phyloP scores from a whole-genome alignment of 2,888 invertebrate genomes.

The Pristionchus japonicus region DNA sequence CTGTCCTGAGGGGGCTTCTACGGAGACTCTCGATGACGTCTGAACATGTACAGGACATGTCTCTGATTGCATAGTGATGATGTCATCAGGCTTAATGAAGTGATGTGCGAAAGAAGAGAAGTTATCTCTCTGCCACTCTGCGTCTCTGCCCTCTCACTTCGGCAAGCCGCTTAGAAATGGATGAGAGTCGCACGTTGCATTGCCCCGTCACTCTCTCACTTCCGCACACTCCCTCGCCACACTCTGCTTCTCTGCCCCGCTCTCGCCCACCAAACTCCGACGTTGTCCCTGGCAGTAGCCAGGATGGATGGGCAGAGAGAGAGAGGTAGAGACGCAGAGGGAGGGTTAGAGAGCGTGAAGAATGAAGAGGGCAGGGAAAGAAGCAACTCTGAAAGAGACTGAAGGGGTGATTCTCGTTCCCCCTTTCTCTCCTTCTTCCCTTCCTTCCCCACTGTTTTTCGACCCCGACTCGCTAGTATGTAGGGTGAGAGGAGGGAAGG shows the following conservation, averaged over 20 bases:
- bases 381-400: neutral
- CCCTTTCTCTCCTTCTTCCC: neutral
- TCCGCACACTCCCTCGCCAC: neutral
- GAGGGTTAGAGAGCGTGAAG: neutral
- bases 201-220: neutral
- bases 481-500: neutral
- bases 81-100: neutral
- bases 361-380: neutral
- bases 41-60: neutral
- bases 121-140: neutral
- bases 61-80: neutral
- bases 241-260: neutral
- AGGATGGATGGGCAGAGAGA: neutral
- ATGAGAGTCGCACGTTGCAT: conserved; percentile 11
- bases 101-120: neutral
- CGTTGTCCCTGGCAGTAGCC: neutral
- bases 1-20: neutral
- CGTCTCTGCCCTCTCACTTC: neutral
- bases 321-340: neutral
- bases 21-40: neutral
- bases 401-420: neutral
- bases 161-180: conserved; percentile 3
- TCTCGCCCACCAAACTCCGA: neutral
- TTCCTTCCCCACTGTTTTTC: neutral
- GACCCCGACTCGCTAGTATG: neutral